phyloP scores from a whole-genome alignment of 2,797 vertebrate genomes.

The Galaxias olidus region DNA sequence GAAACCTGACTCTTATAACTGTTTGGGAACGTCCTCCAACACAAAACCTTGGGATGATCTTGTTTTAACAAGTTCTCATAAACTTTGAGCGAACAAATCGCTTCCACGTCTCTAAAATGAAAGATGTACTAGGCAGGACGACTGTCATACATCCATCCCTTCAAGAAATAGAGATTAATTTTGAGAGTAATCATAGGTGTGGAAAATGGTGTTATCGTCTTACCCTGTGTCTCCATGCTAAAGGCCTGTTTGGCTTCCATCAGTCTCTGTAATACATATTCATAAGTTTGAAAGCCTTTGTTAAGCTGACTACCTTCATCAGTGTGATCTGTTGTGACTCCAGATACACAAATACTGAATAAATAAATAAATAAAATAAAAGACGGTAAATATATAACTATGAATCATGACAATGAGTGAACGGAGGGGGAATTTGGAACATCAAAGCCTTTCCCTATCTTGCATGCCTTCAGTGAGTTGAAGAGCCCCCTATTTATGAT shows the following conservation, averaged over 20 bases:
- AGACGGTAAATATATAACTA: too few relatives aligned
- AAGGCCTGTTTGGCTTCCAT: constrained; percentile 69
- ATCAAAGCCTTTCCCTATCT: constrained; percentile 80
- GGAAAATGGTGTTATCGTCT: constrained; percentile 75
- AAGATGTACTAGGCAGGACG: constrained; percentile 63
- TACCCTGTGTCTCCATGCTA: constrained; percentile 66
- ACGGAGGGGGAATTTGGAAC: constrained; percentile 62
- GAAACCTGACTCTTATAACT: too few relatives aligned
- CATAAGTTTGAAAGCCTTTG: constrained; percentile 75
- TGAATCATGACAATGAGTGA: constrained; percentile 66
- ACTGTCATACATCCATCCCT: constrained; percentile 65
- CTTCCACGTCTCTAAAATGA: constrained; percentile 54
- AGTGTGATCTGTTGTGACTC: constrained; percentile 69
- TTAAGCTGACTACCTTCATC: constrained; percentile 71
- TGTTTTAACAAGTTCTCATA: constrained; percentile 51
- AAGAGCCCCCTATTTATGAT: constrained; percentile 78
- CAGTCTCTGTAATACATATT: constrained; percentile 72
- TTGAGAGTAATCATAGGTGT: constrained; percentile 74
- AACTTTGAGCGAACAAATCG: constrained; percentile 53
- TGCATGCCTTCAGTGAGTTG: constrained; percentile 72
- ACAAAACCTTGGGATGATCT: constrained; percentile 60
- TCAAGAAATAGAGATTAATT: constrained; percentile 72
- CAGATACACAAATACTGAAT: constrained; percentile 60
- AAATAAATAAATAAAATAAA: constrained; percentile 64
- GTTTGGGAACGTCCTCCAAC: too few relatives aligned